phyloP scores from a whole-genome alignment of 2,797 vertebrate genomes.

The Muscicapa comitata region DNA sequence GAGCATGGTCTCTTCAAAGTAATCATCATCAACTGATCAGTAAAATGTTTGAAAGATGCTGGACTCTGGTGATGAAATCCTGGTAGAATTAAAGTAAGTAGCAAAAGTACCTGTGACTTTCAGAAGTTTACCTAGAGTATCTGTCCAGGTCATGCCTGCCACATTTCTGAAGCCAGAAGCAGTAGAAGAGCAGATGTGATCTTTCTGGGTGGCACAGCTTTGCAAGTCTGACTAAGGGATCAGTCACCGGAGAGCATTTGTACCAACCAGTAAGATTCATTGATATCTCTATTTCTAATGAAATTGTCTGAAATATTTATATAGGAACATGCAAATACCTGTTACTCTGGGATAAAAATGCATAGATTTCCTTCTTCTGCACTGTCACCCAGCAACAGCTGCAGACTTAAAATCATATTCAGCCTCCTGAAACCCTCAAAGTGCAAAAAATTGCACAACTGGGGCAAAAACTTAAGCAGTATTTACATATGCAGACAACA shows the following conservation, averaged over 20 bases:
- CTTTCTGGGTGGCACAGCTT: neutral
- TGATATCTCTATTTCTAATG: neutral
- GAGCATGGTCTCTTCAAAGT: neutral
- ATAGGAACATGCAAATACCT: neutral
- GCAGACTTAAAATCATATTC: neutral
- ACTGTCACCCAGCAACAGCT: slow-evolving; percentile 36
- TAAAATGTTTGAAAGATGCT: neutral
- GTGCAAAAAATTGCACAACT: neutral
- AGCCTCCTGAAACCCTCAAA: slow-evolving; percentile 20
- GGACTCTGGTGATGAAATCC: neutral
- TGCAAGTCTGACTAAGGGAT: neutral
- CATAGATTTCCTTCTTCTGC: neutral
- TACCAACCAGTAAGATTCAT: neutral
- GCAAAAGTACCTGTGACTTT: neutral
- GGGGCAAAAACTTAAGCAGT: neutral
- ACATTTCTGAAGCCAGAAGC: neutral
- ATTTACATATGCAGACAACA: neutral
- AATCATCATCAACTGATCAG: neutral
- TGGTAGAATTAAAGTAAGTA: neutral
- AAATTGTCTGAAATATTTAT: neutral
- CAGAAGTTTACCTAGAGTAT: neutral
- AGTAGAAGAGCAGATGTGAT: neutral
- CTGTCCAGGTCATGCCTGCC: neutral
- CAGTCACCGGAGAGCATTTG: neutral
- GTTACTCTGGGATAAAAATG: neutral